Percentiles rank a stretch among this genome's conserved stretches.
These are phyloP conservation scores for Prunella fulvescens DNA, from an alignment of 2,113 vertebrate genomes.

Conservation along the genomic window DNA sequence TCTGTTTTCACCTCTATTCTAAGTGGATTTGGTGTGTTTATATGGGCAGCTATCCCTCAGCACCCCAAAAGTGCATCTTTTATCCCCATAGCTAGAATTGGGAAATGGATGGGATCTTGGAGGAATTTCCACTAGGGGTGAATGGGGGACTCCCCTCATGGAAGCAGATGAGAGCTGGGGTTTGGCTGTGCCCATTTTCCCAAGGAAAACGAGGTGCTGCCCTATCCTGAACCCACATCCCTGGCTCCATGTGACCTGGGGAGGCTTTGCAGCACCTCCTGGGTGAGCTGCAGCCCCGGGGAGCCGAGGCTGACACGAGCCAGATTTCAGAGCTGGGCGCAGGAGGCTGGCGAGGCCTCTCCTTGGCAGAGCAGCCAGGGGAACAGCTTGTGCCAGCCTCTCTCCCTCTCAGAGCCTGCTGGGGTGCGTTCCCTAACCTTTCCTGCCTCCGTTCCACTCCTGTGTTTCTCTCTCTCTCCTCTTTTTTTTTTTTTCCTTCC, in stretches of 20 bases:
- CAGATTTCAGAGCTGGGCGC: not conserved
- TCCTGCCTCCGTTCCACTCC: constrained; percentile 51
- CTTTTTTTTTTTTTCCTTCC: not conserved
- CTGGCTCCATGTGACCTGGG: rapidly evolving
- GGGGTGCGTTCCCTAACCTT: constrained; percentile 62
- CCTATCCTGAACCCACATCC: not conserved
- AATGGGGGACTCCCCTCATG: not conserved
- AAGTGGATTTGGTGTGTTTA: rapidly evolving
- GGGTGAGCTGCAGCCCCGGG: not conserved
- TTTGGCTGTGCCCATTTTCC: not conserved
- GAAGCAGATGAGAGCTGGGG: not conserved
- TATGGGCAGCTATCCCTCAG: not conserved
- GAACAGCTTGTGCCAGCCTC: constrained; percentile 51
- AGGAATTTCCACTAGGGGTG: not conserved
- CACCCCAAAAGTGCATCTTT: not conserved
- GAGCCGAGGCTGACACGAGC: not conserved
- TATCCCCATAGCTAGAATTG: rapidly evolving
- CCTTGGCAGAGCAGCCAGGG: constrained; percentile 17
- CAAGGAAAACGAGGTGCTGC: not conserved
- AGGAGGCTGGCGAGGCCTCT: constrained; percentile 4
- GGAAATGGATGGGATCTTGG: rapidly evolving
- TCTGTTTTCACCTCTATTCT: not conserved
- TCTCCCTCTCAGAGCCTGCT: constrained; percentile 18
- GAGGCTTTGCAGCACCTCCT: not conserved
- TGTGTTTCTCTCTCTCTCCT: constrained; percentile 44